These are phyloP conservation scores for human DNA, from an alignment of 2,113 vertebrate genomes.

Conservation along the genomic window DNA sequence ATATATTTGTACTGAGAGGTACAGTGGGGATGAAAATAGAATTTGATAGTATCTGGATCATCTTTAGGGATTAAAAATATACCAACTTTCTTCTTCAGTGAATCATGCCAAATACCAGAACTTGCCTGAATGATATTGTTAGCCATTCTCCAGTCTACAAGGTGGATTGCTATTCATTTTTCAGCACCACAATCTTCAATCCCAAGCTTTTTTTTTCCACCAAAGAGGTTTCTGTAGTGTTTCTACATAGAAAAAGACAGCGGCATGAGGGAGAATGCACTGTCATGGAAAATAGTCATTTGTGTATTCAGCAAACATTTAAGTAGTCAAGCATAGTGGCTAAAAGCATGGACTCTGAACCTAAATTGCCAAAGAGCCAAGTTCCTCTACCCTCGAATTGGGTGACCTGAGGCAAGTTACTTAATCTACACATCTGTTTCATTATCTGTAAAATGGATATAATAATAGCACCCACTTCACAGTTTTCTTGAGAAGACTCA, in stretches of 20 bases:
- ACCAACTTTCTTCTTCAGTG: background rate
- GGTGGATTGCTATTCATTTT: background rate
- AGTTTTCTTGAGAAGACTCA: background rate
- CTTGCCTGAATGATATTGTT: background rate
- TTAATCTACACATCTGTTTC: background rate
- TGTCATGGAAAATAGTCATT: background rate
- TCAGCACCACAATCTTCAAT: background rate
- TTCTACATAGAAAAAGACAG: background rate
- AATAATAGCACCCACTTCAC: background rate
- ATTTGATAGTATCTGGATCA: background rate
- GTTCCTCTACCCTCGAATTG: background rate
- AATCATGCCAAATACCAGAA: background rate
- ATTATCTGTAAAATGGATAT: background rate
- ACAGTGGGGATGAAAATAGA: background rate
- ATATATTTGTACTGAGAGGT: background rate
- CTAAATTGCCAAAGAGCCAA: background rate
- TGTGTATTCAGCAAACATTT: background rate
- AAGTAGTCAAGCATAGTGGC: background rate
- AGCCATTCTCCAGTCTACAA: background rate
- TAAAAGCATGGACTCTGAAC: background rate
- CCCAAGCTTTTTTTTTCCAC: background rate
- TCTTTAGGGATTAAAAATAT: background rate
- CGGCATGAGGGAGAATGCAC: background rate
- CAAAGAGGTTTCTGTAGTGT: background rate
- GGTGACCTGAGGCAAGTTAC: background rate